Evolutionary conservation across 2,888 invertebrate species (phyloP), one percentile per base, ranked within the genome.

Genomic region (Tiphia femorata): DNA sequence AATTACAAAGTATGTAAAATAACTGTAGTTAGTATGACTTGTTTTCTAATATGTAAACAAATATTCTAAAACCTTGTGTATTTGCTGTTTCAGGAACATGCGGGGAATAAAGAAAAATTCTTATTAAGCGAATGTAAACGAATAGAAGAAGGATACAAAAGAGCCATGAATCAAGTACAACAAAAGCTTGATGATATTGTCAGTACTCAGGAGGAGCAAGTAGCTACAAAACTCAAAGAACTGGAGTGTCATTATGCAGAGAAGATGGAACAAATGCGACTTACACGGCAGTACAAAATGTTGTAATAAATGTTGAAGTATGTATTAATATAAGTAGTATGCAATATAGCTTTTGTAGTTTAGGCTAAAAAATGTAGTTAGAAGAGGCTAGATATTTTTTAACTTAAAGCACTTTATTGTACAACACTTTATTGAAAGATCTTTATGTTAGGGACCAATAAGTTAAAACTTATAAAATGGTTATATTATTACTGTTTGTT

Each of bases 101-200:
- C 89, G 14, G 84, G 87, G 21, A 89, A 90, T 64, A 90, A 89
- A 69, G 90, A 90, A 57, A 86, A 87, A 20, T 89, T 90, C 72
- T 86, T 89, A 63, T 85, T 86, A 65, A 86, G 86, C 54, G 90
- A 91, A 78, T 87, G 88, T 75, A 87, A 88, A 59, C 85, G 90
- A 33, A 87, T 90, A 67, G 89, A 90, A 70, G 85, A 86, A 33
- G 88, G 88, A 62, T 90, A 90, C 73, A 84, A 87, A 63, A 86
- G 85, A 73, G 86, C 87, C 72, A 85, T 88, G 67, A 76, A 85
- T 27, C 86, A 86, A 72, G 79, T 87, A 65, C 87, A 88, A 78
- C 85, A 84, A 44, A 86, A 86, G 62, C 78, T 87, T 35, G 85
- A 86, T 63, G 83, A 84, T 63, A 82, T 85, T 33, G 83, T 86